phyloP scores from a whole-genome alignment of 1,140 invertebrate species.

The Lepidurus couesii region DNA sequence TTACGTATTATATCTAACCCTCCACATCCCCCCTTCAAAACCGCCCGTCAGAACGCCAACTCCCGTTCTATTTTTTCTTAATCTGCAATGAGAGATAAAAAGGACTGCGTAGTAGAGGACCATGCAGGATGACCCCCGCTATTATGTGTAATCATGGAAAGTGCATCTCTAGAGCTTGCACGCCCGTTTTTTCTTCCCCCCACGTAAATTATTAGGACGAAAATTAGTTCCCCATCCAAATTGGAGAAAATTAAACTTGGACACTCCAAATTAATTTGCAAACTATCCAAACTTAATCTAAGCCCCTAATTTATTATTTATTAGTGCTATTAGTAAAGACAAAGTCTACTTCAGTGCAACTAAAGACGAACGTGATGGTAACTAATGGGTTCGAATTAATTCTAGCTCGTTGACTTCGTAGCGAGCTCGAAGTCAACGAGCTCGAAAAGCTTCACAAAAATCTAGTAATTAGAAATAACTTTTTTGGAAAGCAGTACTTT shows the following conservation, averaged over 20 bases:
- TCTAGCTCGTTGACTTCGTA: too few species aligned
- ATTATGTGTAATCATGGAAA: conserved; percentile 16
- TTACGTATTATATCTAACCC: neutral
- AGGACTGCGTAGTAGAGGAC: neutral
- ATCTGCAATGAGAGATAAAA: conserved; percentile 7
- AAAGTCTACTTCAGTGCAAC: too few species aligned
- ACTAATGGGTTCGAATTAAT: too few species aligned
- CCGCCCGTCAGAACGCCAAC: neutral
- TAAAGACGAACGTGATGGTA: too few species aligned
- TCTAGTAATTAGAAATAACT: too few species aligned
- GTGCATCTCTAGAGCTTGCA: neutral
- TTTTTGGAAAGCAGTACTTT: neutral
- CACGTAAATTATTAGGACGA: neutral
- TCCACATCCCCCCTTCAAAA: neutral
- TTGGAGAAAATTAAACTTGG: too few species aligned
- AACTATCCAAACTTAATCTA: too few species aligned
- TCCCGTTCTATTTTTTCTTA: neutral
- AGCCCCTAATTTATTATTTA: too few species aligned
- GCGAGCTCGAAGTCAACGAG: too few species aligned
- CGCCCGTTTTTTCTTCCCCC: neutral
- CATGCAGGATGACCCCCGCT: neutral
- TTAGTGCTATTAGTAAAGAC: too few species aligned
- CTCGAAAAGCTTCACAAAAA: too few species aligned
- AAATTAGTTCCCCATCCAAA: neutral
- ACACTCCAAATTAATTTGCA: too few species aligned